Conservation (phyloP, 2,888 invertebrate species). For the Cyaniris semiargus region DNA sequence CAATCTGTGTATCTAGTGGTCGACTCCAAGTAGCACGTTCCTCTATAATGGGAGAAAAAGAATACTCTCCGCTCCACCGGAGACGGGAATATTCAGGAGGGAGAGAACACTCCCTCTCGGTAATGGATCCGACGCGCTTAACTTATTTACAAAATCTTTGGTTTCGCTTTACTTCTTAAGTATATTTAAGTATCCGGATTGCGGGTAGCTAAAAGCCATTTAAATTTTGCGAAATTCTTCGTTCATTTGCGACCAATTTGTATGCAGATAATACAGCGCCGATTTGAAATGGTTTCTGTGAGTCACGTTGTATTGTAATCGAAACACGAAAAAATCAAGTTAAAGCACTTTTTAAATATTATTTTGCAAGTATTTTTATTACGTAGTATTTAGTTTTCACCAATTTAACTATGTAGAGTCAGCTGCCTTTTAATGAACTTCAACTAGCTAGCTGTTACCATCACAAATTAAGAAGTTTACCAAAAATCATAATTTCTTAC, state of each 20-base stretch:
- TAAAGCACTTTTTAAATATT: background rate
- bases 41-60: slow-evolving; percentile 3
- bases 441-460: too few relatives aligned
- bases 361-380: background rate
- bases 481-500: too few relatives aligned
- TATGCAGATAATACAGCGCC: background rate
- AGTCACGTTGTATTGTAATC: background rate
- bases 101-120: background rate
- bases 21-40: background rate
- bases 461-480: too few relatives aligned
- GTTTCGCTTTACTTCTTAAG: slow-evolving; percentile 2
- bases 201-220: slow-evolving; percentile 10
- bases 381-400: background rate
- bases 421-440: too few relatives aligned
- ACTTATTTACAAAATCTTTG: slow-evolving; percentile 19
- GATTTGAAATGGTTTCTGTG: background rate
- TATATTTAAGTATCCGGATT: background rate
- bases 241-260: slow-evolving; percentile 9
- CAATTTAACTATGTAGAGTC: too few relatives aligned
- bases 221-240: slow-evolving; percentile 3
- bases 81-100: background rate
- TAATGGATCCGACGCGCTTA: slow-evolving; percentile 2
- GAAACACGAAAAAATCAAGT: background rate
- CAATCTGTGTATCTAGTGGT: slow-evolving; percentile 1
- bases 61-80: background rate